These are phyloP conservation scores for Neria commutata DNA, from an alignment of 2,888 invertebrate genomes.

Conservation along the genomic window DNA sequence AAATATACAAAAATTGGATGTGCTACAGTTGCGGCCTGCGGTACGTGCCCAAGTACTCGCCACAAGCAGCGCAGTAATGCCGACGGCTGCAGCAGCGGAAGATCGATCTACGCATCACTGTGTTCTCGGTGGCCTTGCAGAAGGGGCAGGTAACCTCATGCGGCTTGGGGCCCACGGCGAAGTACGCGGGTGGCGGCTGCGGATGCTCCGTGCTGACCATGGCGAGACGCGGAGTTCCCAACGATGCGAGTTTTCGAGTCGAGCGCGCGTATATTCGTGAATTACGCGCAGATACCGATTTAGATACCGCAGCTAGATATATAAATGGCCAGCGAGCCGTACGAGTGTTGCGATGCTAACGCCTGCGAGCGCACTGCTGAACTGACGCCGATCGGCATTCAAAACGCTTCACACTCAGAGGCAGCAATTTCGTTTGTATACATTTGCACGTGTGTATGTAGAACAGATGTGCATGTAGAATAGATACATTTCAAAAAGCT, in stretches of 20 bases:
- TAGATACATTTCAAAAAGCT: too few relatives aligned
- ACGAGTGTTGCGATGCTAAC: too few relatives aligned
- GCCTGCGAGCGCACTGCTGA: too few relatives aligned
- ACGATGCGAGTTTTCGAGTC: too few relatives aligned
- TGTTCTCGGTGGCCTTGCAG: conserved; percentile 48
- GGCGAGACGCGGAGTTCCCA: too few relatives aligned
- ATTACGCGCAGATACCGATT: not conserved
- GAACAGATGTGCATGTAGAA: too few relatives aligned
- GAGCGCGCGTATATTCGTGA: not conserved
- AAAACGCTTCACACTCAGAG: too few relatives aligned
- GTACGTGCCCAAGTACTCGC: conserved; percentile 57
- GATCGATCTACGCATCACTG: conserved; percentile 45
- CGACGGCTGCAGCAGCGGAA: conserved; percentile 45
- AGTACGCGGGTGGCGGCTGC: conserved; percentile 43
- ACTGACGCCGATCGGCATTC: too few relatives aligned
- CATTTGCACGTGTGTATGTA: too few relatives aligned
- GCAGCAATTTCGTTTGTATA: too few relatives aligned
- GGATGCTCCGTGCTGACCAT: conserved; percentile 35
- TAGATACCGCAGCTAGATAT: too few relatives aligned
- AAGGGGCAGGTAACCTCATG: conserved; percentile 57
- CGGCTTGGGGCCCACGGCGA: conserved; percentile 55
- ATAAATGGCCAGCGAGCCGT: too few relatives aligned
- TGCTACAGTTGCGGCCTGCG: conserved; percentile 53
- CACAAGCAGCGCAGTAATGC: conserved; percentile 56
- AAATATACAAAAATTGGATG: not conserved